Base-by-base conservation (phyloP, 2,888 invertebrate species). In the Flexamia atlantica region DNA sequence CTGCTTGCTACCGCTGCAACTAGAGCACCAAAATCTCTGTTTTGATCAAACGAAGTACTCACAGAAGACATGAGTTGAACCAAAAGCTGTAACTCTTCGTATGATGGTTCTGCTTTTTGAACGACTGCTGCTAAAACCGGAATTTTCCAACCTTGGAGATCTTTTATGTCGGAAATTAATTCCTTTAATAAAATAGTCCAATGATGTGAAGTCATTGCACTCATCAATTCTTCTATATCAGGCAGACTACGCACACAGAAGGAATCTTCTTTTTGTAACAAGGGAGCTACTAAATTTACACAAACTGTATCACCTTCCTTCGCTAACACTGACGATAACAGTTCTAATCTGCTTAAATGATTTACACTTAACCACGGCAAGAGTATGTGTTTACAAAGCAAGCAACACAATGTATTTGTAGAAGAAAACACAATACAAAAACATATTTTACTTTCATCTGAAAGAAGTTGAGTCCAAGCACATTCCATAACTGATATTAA, bases 1-100 rank as follows among this genome's bases (percentile, higher is more conserved):
- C 32, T 14, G 14, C 42, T 50, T 25, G 50, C 46, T 10, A 76
- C 50, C 23, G 76, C 46, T 7, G 42, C 76, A 1, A 76, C 23
- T 14, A 76, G 23, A 7, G 50, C 76, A 17, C 76, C 76, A 76
- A 76, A 76, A 25, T 76, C 50, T 50, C 76, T 76, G 23, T 32
- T 76, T 30, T 50, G 76, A 14, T 42, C 76, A 76, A 50, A 50
- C 50, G 23, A 9, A 17, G 76, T 14, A 10, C 76, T 46, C 10
- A 25, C 14, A 12, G 50, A 23, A 50, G 76, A 76, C 50, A 76
- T 28, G 20, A 76, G 50, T 28, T 76, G 46, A 14, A 76, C 30
- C 25, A 76, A 23, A 25, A 20, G 3, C 3, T 50, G n/a, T 28
- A 76, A 17, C 23, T 50, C 50, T 12, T 76, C 25, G 42, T 25